Conservation (phyloP, 2,888 invertebrate species). For the Stenoptilia bipunctidactyla region DNA sequence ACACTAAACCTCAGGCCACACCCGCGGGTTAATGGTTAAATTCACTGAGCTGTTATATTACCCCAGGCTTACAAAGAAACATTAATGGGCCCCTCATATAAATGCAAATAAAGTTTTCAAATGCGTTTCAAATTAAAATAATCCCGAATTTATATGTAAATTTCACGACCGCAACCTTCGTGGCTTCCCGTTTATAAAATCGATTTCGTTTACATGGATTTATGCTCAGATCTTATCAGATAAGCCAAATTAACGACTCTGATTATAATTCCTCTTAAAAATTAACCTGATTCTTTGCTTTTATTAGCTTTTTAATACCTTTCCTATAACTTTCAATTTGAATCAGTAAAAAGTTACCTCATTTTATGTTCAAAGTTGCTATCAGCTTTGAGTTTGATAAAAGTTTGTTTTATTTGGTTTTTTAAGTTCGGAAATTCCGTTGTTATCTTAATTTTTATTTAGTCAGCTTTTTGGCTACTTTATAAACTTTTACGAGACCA, state of each 20-base stretch:
- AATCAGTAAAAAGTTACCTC: not conserved
- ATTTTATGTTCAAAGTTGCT: conserved; percentile 6
- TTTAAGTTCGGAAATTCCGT: conserved; percentile 23
- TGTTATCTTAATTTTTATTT: conserved; percentile 56
- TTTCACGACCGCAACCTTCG: conserved; percentile 62
- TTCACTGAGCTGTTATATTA: conserved; percentile 52
- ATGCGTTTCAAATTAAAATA: conserved; percentile 67
- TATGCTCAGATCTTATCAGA: conserved; percentile 49
- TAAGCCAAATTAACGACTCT: conserved; percentile 60
- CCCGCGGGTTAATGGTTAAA: conserved; percentile 26
- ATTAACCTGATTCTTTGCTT: conserved; percentile 43
- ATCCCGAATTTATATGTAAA: conserved; percentile 67
- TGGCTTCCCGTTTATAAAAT: conserved; percentile 54
- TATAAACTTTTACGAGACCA: conserved; percentile 47
- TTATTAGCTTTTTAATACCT: conserved; percentile 20
- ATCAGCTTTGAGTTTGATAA: conserved; percentile 30
- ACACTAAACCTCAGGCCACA: conserved; percentile 12
- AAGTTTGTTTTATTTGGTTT: conserved; percentile 9
- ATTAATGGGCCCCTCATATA: conserved; percentile 52
- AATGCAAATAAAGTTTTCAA: conserved; percentile 62
- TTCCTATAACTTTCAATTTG: not conserved
- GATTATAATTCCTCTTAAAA: conserved; percentile 32
- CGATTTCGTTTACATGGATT: conserved; percentile 61
- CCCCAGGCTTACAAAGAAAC: conserved; percentile 49
- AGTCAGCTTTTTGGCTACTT: conserved; percentile 40